Conservation (phyloP, 2,797 vertebrate genomes). For the Hipposideros larvatus region DNA sequence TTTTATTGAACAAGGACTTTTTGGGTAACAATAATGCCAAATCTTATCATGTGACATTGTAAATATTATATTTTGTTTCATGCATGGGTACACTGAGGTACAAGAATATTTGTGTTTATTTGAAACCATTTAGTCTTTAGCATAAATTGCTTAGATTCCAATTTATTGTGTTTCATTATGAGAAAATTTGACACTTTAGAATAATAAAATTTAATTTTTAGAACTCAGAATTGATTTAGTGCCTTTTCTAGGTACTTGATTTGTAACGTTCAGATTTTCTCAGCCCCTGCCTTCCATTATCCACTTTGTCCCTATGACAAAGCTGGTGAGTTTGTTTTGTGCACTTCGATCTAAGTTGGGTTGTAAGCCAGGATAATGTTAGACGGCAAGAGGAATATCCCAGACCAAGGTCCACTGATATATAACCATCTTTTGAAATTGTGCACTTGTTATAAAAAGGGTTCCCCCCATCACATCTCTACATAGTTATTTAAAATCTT, state of each 20-base stretch:
- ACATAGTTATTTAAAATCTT: neutral
- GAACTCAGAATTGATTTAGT: neutral
- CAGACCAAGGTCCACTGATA: neutral
- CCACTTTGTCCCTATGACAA: neutral
- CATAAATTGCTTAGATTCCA: neutral
- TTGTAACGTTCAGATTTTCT: neutral
- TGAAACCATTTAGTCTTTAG: neutral
- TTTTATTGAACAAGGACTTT: constrained; percentile 18
- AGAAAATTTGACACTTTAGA: constrained; percentile 45
- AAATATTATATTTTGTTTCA: constrained; percentile 47
- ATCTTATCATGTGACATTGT: neutral
- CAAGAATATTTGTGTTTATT: constrained; percentile 48
- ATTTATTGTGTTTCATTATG: constrained; percentile 27
- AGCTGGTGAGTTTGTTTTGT: neutral
- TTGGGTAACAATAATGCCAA: neutral
- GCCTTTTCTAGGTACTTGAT: neutral
- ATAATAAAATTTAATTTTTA: constrained; percentile 24
- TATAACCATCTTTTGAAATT: neutral
- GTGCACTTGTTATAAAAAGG: neutral
- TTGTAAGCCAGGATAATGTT: neutral
- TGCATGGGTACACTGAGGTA: neutral
- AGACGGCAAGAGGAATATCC: neutral
- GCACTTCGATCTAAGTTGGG: neutral
- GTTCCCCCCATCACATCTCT: neutral
- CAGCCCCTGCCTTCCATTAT: neutral